Percentiles rank a stretch among this genome's conserved stretches.
These are phyloP conservation scores for Sebastes jordani DNA, from an alignment of 2,797 vertebrate species.

Conservation along the genomic window DNA sequence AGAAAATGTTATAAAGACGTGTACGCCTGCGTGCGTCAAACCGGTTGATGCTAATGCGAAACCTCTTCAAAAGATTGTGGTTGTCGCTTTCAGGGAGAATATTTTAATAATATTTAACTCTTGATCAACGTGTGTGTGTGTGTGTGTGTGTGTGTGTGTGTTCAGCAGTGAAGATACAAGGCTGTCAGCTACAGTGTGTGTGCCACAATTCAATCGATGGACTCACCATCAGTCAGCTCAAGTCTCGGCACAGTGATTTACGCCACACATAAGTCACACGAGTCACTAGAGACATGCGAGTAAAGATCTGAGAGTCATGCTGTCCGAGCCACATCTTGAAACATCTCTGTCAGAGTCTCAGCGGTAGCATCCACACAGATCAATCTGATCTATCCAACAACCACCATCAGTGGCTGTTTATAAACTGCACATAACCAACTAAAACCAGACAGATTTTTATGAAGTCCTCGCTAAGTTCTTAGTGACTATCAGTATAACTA, in stretches of 20 bases:
- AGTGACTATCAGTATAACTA: neutral
- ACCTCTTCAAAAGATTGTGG: slow-evolving; percentile 19
- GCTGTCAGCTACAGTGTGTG: slow-evolving; percentile 18
- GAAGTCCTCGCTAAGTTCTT: neutral
- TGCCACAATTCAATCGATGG: slow-evolving; percentile 60
- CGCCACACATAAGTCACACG: slow-evolving; percentile 74
- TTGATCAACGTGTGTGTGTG: neutral
- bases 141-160: neutral
- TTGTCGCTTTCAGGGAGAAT: slow-evolving; percentile 15
- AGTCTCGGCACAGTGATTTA: slow-evolving; percentile 81
- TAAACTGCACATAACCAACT: slow-evolving; percentile 1
- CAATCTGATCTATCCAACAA: slow-evolving; percentile 14
- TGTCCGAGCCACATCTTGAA: slow-evolving; percentile 25
- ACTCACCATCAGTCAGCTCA: slow-evolving; percentile 71
- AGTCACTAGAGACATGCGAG: slow-evolving; percentile 41
- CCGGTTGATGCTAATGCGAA: slow-evolving; percentile 11
- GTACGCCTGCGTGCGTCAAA: neutral
- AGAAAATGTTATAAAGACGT: slow-evolving; percentile 28
- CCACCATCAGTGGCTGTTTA: neutral
- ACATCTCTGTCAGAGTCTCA: slow-evolving; percentile 26
- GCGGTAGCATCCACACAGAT: slow-evolving; percentile 17
- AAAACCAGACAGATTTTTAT: neutral
- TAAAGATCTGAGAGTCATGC: slow-evolving; percentile 25
- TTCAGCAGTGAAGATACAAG: slow-evolving; percentile 9
- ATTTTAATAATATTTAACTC: slow-evolving; percentile 38